A percentile compares a stretch with the other conserved stretches of the same genome.
phyloP scores from a whole-genome alignment of 2,888 invertebrate genomes.

The Pasiphila rectangulata region DNA sequence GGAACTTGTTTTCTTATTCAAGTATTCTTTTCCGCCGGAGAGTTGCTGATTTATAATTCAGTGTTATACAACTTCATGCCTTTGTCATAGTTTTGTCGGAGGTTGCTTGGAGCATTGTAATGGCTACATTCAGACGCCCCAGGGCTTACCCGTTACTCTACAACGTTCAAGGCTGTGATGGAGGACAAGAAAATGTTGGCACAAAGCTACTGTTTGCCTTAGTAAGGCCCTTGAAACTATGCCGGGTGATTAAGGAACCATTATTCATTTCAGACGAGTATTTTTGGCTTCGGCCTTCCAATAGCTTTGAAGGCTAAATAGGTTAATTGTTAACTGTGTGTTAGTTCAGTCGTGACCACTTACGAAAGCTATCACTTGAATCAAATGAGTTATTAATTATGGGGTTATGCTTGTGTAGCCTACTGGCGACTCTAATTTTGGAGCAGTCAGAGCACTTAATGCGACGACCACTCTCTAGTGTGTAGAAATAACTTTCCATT shows the following conservation, averaged over 20 bases:
- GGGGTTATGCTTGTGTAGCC: too few relatives aligned
- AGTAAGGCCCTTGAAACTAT: background rate
- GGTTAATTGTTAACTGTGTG: too few relatives aligned
- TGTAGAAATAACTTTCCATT: too few relatives aligned
- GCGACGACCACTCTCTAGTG: too few relatives aligned
- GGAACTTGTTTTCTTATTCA: constrained; percentile 21
- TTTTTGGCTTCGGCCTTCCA: too few relatives aligned
- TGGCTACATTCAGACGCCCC: constrained; percentile 8
- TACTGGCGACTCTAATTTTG: too few relatives aligned
- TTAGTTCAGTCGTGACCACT: too few relatives aligned
- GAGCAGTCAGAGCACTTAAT: too few relatives aligned
- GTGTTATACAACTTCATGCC: constrained; percentile 17
- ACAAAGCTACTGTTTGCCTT: background rate
- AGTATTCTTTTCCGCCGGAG: constrained; percentile 21
- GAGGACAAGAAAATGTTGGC: background rate
- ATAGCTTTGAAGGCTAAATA: too few relatives aligned
- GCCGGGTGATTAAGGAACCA: background rate
- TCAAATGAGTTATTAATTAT: too few relatives aligned
- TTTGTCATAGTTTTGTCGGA: constrained; percentile 17
- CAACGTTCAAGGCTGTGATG: background rate
- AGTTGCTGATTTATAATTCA: constrained; percentile 20
- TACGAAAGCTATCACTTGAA: too few relatives aligned
- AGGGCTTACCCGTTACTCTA: background rate
- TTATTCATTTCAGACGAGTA: background rate
- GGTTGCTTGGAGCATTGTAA: constrained; percentile 9